phyloP scores from a whole-genome alignment of 2,888 invertebrate genomes.

The Coelinius sp. region DNA sequence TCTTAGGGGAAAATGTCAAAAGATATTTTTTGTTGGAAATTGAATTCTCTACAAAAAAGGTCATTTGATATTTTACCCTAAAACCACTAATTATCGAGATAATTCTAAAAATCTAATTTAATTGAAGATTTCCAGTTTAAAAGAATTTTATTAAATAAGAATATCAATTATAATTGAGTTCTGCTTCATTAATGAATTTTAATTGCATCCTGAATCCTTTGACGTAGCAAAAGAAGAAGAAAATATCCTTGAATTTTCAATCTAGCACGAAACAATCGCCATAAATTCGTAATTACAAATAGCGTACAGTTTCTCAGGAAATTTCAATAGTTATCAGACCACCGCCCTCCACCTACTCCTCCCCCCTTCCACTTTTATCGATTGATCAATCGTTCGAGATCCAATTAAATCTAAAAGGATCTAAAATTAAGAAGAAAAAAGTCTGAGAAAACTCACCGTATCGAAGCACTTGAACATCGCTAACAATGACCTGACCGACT shows the following conservation, averaged over 20 bases:
- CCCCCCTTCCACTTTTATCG: neutral
- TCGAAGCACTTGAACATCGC: conserved; percentile 72
- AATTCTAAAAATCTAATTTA: too few species aligned
- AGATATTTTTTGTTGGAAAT: too few species aligned
- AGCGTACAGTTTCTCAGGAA: neutral
- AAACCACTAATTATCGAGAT: too few species aligned
- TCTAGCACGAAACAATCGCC: neutral
- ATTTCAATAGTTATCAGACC: neutral
- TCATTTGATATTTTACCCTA: too few species aligned
- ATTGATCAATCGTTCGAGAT: neutral
- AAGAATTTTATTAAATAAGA: neutral
- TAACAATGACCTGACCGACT: conserved; percentile 73
- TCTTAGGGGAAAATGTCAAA: too few species aligned
- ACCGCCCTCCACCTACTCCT: too few species aligned
- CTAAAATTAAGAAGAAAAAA: neutral
- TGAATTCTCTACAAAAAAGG: too few species aligned
- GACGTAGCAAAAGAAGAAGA: neutral
- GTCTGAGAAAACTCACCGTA: conserved; percentile 58
- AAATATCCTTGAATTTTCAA: neutral
- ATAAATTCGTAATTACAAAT: conserved; percentile 2
- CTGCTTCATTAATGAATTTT: neutral
- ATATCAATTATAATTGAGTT: neutral
- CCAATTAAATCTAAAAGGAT: conserved; percentile 10
- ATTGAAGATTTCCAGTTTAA: too few species aligned
- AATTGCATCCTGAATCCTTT: neutral